Conservation (phyloP, 1,140 invertebrate genomes). For the Acromyrmex charruanus region DNA sequence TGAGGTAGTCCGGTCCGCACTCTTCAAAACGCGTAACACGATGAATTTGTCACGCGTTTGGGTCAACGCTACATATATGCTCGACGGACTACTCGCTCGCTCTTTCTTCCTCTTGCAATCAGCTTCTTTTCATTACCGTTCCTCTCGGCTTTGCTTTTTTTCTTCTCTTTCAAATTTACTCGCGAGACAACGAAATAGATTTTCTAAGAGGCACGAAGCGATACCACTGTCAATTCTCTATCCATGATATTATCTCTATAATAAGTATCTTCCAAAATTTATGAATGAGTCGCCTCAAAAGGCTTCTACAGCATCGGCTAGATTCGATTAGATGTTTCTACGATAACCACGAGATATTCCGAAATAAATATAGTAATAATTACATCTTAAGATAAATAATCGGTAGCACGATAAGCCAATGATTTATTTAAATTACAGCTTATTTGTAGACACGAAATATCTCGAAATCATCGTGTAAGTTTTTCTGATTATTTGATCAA, state of each 20-base stretch:
- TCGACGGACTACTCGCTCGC: slow-evolving; percentile 57
- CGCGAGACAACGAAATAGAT: slow-evolving; percentile 74
- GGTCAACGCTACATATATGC: slow-evolving; percentile 75
- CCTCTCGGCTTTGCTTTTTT: slow-evolving; percentile 16
- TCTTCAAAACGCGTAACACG: slow-evolving; percentile 80
- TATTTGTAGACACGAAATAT: not conserved
- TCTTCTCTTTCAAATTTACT: not conserved
- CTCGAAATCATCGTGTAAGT: not conserved
- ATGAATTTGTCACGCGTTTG: slow-evolving; percentile 85
- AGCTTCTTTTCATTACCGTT: not conserved
- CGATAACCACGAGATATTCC: not conserved
- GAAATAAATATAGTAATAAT: slow-evolving; percentile 42
- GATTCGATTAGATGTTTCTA: not conserved
- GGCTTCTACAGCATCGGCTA: not conserved
- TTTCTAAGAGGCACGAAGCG: slow-evolving; percentile 55
- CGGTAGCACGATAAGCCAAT: not conserved
- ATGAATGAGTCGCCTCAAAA: slow-evolving; percentile 27
- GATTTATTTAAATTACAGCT: not conserved
- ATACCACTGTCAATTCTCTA: not conserved
- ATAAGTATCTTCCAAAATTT: slow-evolving; percentile 11
- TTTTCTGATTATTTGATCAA: not conserved
- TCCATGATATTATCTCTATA: not conserved
- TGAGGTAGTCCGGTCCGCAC: slow-evolving; percentile 74
- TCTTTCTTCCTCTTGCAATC: not conserved
- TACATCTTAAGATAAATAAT: not conserved